phyloP scores from a whole-genome alignment of 2,113 vertebrate species.

The Silurus asotus region DNA sequence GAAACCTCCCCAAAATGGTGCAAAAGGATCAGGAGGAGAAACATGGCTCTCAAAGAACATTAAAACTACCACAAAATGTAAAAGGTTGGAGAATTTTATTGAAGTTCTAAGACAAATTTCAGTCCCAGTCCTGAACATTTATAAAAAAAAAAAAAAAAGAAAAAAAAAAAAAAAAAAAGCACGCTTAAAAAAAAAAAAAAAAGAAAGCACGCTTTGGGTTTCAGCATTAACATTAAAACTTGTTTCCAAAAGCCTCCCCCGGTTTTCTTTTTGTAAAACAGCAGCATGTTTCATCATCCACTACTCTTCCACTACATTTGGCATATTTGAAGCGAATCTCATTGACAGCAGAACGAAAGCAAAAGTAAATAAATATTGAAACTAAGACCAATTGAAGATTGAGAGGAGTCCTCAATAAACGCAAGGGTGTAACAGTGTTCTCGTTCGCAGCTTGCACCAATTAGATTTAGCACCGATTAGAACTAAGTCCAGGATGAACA shows the following conservation, averaged over 20 bases:
- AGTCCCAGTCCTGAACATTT: slow-evolving; percentile 71
- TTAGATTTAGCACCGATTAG: slow-evolving; percentile 39
- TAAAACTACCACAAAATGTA: slow-evolving; percentile 56
- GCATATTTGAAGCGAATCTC: slow-evolving; percentile 62
- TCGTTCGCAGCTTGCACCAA: slow-evolving; percentile 10
- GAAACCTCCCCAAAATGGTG: too few relatives aligned
- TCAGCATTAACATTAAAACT: slow-evolving; percentile 66
- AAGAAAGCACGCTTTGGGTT: slow-evolving; percentile 76
- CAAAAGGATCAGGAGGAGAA: background rate
- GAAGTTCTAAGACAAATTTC: slow-evolving; percentile 75
- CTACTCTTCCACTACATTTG: slow-evolving; percentile 70
- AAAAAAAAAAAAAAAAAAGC: slow-evolving; percentile 66
- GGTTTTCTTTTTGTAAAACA: slow-evolving; percentile 60
- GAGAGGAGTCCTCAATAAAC: background rate
- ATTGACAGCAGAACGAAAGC: slow-evolving; percentile 2
- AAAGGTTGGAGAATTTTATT: slow-evolving; percentile 75
- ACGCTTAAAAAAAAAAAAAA: slow-evolving; percentile 65
- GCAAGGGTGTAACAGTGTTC: background rate
- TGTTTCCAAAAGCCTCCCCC: slow-evolving; percentile 62
- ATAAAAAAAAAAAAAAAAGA: too few relatives aligned
- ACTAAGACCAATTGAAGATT: slow-evolving; percentile 14
- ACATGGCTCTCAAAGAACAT: slow-evolving; percentile 5
- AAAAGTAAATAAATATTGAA: slow-evolving; percentile 6
- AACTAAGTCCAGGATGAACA: background rate
- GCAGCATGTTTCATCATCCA: slow-evolving; percentile 65